Evolutionary conservation across 2,797 vertebrate genomes (phyloP), one percentile per base, ranked within the genome.

Genomic region (Dallia pectoralis): DNA sequence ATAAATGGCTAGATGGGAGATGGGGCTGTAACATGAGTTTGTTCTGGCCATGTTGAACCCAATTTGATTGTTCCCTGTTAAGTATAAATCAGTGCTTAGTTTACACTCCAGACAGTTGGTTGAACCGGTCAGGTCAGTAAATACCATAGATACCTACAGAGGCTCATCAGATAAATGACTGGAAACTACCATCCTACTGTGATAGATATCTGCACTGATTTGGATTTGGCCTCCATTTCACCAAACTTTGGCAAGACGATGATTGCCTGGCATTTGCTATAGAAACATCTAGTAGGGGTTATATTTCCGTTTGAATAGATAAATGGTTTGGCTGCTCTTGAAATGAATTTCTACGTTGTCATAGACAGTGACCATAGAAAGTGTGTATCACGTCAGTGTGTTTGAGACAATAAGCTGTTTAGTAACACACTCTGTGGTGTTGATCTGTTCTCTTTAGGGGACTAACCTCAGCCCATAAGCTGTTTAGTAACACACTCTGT

Each of bases 401-500:
- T 40, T 40, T 40, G 36, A 40, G 36, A 40, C 4, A 9, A 40
- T 40, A 40, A 5, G 9, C 1, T 11, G 14, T 44, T 44, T 44
- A 11, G 40, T 44, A 11, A 44, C 53, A 22, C 53, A 25, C 5
- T 56, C 53, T 11, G 40, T 14, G 9, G 40, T 44, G 9, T 6
- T 44, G 5, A 1, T 44, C 9, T 44, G 40, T 44, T 56, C 33
- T 36, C 1, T 74, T 8, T 76, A 98, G 98, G 96, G 95, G 74
- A 91, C 90, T 62, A 96, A 95, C 86, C 74, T 97, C 84, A 93
- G 89, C 88, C 94, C 93, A 79, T 40, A 40, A 5, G 9, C 1
- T 11, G 14, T 44, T 44, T 44, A 11, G 40, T 44, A 11, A 44
- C 53, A 22, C 53, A 25, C 5, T 56, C 53, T 11, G 40, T 14